These are phyloP conservation scores for Tauraco erythrolophus DNA, from an alignment of 2,113 vertebrate species.

Conservation along the genomic window DNA sequence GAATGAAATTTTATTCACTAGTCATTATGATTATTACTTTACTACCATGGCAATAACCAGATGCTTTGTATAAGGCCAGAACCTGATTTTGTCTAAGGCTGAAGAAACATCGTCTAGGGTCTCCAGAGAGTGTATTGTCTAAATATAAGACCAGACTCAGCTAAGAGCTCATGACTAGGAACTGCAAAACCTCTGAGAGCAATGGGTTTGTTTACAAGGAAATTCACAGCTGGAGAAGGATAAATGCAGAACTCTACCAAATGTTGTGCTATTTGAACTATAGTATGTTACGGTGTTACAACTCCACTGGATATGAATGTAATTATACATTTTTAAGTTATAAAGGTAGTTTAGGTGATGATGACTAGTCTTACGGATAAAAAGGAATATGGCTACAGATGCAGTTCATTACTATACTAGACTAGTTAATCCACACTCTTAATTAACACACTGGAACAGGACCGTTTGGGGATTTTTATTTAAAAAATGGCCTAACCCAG, in stretches of 20 bases:
- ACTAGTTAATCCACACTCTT: neutral
- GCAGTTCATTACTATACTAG: neutral
- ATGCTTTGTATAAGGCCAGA: neutral
- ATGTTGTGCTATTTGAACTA: neutral
- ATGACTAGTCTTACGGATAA: neutral
- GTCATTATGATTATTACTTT: slow-evolving; percentile 46
- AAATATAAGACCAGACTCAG: neutral
- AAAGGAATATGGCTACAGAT: neutral
- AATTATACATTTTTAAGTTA: neutral
- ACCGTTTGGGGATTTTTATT: neutral
- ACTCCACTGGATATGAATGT: neutral
- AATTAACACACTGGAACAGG: neutral
- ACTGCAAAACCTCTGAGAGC: slow-evolving; percentile 15
- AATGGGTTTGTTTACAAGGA: slow-evolving; percentile 24
- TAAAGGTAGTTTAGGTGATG: neutral
- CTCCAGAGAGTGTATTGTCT: slow-evolving; percentile 15
- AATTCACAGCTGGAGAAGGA: neutral
- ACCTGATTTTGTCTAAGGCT: slow-evolving; percentile 30
- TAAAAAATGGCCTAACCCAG: neutral
- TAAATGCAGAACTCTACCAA: neutral
- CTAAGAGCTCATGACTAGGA: neutral
- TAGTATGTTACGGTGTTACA: neutral
- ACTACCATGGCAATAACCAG: neutral
- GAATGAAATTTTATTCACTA: slow-evolving; percentile 57
- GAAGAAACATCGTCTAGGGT: neutral